Conservation (phyloP, 2,797 vertebrate genomes). For the Coilia nasus region DNA sequence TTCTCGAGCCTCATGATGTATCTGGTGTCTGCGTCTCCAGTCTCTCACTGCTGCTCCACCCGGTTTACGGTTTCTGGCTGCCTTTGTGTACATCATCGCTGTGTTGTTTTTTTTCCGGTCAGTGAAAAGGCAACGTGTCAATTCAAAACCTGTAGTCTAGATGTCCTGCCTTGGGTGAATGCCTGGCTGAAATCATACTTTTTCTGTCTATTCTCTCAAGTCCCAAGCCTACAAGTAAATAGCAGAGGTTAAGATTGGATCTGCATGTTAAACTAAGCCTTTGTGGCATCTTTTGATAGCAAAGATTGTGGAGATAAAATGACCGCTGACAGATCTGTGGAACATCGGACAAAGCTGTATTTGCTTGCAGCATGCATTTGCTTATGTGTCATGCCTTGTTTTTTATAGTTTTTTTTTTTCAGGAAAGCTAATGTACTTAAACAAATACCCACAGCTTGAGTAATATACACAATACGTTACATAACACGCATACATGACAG, state of each 20-base stretch:
- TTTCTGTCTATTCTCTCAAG: background rate
- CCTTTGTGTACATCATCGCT: background rate
- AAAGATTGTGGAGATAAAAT: background rate
- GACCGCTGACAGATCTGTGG: background rate
- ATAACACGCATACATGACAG: background rate
- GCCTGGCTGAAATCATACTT: background rate
- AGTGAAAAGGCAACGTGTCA: background rate
- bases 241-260: background rate
- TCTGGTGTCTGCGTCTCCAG: background rate
- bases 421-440: background rate
- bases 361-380: background rate
- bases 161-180: background rate
- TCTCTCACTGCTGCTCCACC: background rate
- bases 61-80: background rate
- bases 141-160: background rate
- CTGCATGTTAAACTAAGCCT: too few relatives aligned
- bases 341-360: background rate
- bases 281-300: too few relatives aligned
- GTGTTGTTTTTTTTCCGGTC: background rate
- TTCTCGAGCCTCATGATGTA: background rate
- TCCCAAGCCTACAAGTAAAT: background rate
- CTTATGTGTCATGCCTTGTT: background rate
- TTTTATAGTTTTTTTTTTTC: background rate
- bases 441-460: background rate
- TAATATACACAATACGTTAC: background rate